phyloP scores from a whole-genome alignment of 2,888 invertebrate species.

The Nudaria mundana region DNA sequence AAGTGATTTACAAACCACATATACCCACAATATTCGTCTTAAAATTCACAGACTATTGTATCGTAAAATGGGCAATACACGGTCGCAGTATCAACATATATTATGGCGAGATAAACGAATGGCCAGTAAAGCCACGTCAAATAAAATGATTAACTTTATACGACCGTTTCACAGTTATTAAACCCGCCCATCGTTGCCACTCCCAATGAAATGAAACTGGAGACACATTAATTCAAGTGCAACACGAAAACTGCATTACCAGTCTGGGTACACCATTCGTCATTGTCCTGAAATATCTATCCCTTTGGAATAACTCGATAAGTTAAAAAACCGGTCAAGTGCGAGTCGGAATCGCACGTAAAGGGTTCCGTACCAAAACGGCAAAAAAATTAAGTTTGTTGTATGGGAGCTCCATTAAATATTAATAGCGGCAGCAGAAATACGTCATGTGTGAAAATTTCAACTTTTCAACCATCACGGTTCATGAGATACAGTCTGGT shows the following conservation, averaged over 20 bases:
- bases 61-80: slow-evolving; percentile 23
- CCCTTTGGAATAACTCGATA: too few species aligned
- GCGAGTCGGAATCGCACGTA: too few species aligned
- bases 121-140: slow-evolving; percentile 33
- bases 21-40: slow-evolving; percentile 6
- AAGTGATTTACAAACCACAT: slow-evolving; percentile 6
- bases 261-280: slow-evolving; percentile 55
- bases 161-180: slow-evolving; percentile 53
- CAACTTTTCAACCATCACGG: too few species aligned
- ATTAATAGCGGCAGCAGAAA: too few species aligned
- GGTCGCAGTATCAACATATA: slow-evolving; percentile 25
- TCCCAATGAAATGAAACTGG: slow-evolving; percentile 45
- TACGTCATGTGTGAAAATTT: too few species aligned
- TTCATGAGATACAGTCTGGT: too few species aligned
- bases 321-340: too few species aligned
- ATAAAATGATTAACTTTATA: slow-evolving; percentile 44
- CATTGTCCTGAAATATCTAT: too few species aligned
- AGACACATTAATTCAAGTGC: slow-evolving; percentile 77
- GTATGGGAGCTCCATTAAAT: too few species aligned
- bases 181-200: slow-evolving; percentile 32
- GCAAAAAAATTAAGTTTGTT: too few species aligned
- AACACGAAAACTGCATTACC: slow-evolving; percentile 81
- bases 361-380: too few species aligned
- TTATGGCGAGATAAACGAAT: slow-evolving; percentile 35
- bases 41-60: slow-evolving; percentile 17